phyloP scores from a whole-genome alignment of 2,888 invertebrate genomes.

The Drosophila paracracens region DNA sequence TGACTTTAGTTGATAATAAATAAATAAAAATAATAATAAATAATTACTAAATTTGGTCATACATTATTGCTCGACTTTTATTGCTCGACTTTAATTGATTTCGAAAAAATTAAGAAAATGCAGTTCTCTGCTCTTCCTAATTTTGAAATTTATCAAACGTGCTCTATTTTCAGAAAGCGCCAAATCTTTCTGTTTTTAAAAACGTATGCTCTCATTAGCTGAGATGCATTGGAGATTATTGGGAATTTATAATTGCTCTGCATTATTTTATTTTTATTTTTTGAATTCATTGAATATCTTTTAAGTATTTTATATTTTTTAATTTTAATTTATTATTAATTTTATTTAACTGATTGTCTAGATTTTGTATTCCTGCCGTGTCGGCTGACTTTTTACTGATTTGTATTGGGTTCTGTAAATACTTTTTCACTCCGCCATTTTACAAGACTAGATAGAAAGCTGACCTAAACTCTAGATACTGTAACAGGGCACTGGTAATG shows the following conservation, averaged over 20 bases:
- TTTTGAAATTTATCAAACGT: not conserved
- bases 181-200: not conserved
- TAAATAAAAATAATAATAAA: not conserved
- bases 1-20: not conserved
- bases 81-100: not conserved
- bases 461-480: not conserved
- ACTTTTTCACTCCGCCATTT: not conserved
- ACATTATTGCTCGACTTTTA: not conserved
- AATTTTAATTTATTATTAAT: not conserved
- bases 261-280: not conserved
- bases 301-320: not conserved
- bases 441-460: too few relatives aligned
- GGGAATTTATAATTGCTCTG: not conserved
- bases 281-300: not conserved
- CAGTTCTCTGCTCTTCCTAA: not conserved
- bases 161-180: not conserved
- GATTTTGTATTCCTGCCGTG: not conserved
- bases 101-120: not conserved
- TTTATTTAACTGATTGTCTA: not conserved
- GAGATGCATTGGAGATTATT: not conserved
- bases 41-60: not conserved
- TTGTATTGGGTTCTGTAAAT: not conserved
- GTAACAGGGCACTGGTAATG: not conserved
- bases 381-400: too few relatives aligned
- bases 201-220: too few relatives aligned